Base-by-base conservation (phyloP, 2,888 invertebrate species). In the Shargacucullia verbasci region DNA sequence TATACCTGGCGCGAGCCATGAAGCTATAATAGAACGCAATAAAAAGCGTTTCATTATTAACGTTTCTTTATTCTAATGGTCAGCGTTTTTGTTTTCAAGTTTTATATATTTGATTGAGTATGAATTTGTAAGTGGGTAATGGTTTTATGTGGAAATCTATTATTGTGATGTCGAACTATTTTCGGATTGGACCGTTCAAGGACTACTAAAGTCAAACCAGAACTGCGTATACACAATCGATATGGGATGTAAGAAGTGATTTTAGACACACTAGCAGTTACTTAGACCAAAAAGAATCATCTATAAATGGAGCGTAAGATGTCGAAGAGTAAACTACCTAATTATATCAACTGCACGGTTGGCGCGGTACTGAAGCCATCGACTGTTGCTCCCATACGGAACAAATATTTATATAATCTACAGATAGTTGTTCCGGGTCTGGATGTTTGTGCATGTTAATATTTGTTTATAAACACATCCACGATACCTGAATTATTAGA, bases 1-100 rank as follows among this genome's bases (percentile, higher is more conserved):
- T 85, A 80, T 52, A 57, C 50, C 41, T 55, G 48, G 59, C 49
- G 59, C 52, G 44, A 54, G 57, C 43, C 8, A 46, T 52, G 38
- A 53, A 45, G 45, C 31, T 47, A 47, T 56, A 39, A 53, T 31
- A 44, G 27, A 55, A 52, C 14, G 45, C 59, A 68, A 56, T 62
- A 57, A 49, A 57, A 59, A 45, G 31, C 15, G 20, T 40, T 71
- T 52, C n/a, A 68, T 52, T 63, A 59, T 49, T 52, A 49, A 58
- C 5, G 12, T 34, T 13, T 33, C 34, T 61, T 38, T 54, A 41
- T 57, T 59, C 5, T 54, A 44, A 48, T 57, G 7, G 11, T 11
- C 9, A 31, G n/a, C 29, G 31, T 43, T 57, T 65, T 50, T 47
- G 34, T 65, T 59, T 49, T 33, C 8, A 20, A n/a, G 27, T 53